Conservation (phyloP, 1,140 invertebrate species). For the Drosophila equinoxialis region DNA sequence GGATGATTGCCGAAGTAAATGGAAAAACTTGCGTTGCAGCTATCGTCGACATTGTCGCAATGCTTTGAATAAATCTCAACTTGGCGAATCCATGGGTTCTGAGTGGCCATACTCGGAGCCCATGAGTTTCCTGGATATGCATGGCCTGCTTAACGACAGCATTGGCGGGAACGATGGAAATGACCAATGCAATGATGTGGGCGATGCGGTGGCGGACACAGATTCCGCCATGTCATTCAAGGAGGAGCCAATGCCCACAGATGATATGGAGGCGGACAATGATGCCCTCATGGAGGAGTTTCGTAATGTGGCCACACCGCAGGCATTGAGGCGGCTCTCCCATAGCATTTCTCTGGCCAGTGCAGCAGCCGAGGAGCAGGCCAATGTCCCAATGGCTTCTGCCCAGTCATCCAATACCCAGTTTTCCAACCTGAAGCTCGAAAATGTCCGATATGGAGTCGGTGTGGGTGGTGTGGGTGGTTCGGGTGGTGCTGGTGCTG, state of each 20-base stretch:
- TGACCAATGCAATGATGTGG: conserved; percentile 20
- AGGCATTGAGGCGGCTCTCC: conserved; percentile 67
- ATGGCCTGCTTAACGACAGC: conserved; percentile 32
- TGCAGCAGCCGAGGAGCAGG: conserved; percentile 62
- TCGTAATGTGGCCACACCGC: conserved; percentile 64
- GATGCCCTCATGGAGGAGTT: conserved; percentile 70
- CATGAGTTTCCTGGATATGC: conserved; percentile 58
- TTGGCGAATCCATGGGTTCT: conserved; percentile 9
- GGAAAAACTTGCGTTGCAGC: conserved; percentile 71
- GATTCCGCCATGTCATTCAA: conserved; percentile 45
- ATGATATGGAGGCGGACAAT: conserved; percentile 71
- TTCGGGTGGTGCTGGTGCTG: not conserved
- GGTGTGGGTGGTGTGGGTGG: no score
- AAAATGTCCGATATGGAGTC: not conserved
- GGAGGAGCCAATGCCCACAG: conserved; percentile 26
- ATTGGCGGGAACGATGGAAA: conserved; percentile 44
- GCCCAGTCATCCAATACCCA: not conserved
- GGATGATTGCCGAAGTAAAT: conserved; percentile 64
- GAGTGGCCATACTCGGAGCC: conserved; percentile 59
- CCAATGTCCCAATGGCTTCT: not conserved
- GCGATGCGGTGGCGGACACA: conserved; percentile 11
- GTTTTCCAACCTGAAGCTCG: not conserved
- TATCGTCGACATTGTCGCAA: conserved; percentile 56
- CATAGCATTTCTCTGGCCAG: conserved; percentile 68
- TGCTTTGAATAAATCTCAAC: conserved; percentile 28